Evolutionary conservation across 2,797 vertebrate species (phyloP).

Genomic region (Silurus aristotelis): DNA sequence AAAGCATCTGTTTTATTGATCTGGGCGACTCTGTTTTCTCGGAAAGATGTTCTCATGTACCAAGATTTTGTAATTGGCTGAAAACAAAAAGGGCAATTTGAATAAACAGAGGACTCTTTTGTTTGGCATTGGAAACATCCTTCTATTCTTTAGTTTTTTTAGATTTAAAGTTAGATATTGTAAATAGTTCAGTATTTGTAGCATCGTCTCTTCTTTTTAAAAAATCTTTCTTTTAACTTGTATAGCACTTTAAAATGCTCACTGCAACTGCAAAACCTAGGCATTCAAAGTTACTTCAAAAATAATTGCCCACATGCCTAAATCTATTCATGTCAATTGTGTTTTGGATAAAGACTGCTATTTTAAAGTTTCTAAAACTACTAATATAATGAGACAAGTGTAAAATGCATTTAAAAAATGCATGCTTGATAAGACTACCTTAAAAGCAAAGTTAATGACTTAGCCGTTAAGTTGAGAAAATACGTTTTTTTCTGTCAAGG

Average conservation of each 20-base stretch:
- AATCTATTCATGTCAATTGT: neutral
- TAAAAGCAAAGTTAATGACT: slow-evolving; percentile 1
- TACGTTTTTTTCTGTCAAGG: neutral
- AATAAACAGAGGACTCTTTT: neutral
- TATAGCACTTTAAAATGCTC: neutral
- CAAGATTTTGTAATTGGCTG: neutral
- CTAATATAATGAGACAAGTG: neutral
- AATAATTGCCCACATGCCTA: neutral
- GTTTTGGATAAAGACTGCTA: neutral
- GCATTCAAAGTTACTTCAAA: neutral
- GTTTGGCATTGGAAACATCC: neutral
- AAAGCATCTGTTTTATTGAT: neutral
- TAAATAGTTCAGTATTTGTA: neutral
- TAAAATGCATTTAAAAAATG: neutral
- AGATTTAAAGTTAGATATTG: neutral
- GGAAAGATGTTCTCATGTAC: neutral
- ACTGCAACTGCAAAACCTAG: neutral
- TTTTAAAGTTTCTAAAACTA: neutral
- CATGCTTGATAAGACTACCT: neutral
- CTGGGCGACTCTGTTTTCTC: neutral
- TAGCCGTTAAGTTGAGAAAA: neutral
- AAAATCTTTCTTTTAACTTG: neutral
- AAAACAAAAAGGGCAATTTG: neutral
- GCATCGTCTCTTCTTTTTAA: neutral
- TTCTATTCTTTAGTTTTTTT: neutral